A percentile compares a stretch with the other conserved stretches of the same genome.
Evolutionary conservation across 2,113 vertebrate species (phyloP).

Genomic region (Ictalurus furcatus): DNA sequence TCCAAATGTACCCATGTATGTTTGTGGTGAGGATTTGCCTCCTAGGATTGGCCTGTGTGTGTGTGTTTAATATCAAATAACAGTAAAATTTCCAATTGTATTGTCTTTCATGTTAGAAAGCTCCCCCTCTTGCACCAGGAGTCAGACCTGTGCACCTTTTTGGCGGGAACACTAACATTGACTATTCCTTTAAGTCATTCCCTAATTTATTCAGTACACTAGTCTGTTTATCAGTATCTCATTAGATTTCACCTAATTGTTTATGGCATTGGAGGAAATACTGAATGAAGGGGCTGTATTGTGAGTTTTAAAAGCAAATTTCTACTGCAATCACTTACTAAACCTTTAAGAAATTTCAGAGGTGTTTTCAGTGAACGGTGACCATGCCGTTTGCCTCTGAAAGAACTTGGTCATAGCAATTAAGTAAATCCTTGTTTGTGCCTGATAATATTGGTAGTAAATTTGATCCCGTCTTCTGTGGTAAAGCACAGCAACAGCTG

Average conservation of each 20-base stretch:
- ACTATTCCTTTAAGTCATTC: neutral
- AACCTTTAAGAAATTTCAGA: neutral
- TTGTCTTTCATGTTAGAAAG: neutral
- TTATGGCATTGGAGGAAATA: neutral
- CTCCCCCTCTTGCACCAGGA: neutral
- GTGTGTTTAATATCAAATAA: neutral
- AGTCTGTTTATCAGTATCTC: neutral
- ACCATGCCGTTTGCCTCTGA: neutral
- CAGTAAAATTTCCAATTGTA: neutral
- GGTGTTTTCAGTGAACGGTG: neutral
- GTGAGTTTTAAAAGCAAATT: neutral
- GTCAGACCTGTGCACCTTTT: neutral
- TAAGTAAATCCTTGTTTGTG: neutral
- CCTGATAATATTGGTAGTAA: constrained; percentile 5
- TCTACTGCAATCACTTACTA: neutral
- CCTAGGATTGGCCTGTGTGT: neutral
- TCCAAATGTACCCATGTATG: neutral
- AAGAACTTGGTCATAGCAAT: neutral
- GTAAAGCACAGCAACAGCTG: neutral
- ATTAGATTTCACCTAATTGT: neutral
- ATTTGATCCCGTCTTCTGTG: neutral
- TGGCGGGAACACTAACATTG: neutral
- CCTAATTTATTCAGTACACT: neutral
- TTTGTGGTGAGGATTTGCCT: neutral
- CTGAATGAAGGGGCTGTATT: neutral